Base-by-base conservation (phyloP, 1,140 invertebrate genomes). In the Bombus affinis region DNA sequence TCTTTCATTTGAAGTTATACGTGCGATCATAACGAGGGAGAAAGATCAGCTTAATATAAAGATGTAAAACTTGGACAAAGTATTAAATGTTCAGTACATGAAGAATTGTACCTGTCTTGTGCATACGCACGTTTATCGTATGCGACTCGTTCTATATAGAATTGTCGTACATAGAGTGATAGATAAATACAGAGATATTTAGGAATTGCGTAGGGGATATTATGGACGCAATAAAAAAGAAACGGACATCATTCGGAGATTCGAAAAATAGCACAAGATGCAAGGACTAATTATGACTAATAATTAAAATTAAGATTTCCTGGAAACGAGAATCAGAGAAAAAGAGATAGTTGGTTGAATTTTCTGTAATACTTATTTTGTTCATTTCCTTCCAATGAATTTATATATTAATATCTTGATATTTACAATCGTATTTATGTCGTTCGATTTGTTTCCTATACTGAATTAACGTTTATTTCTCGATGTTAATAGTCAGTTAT, bases 91-190 rank as follows among this genome's bases (percentile, higher is more conserved):
- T 81, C 76, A 79, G 81, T 89, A 85, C n/a, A 81, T 59, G 53
- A 87, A 87, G 65, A 89, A 90, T 89, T 68, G 89, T 89, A 90
- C 89, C 89, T 90, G 89, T 87, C 80, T 68, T 62, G 53, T 83
- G 73, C 76, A 65, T 72, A 84, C 42, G 86, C 74, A 85, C 62
- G 59, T 81, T 72, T 85, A 53, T 74, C 78, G 77, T 85, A 80
- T 44, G 71, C 70, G 57, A 66, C 35, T 81, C 37, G 71, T 57
- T 53, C 44, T 85, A 66, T 32, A 28, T 65, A 85, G 78, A 73
- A 74, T 59, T 80, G 73, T 83, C 59, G 35, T 57, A 70, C 35
- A 81, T 68, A 83, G 70, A 81, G 72, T 74, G 71, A 81, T 85
- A 85, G 71, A 68, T 73, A 71, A 79, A 82, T 81, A 79, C 77